Base-by-base conservation (phyloP, 2,113 vertebrate species). In the Megaleporinus macrocephalus region DNA sequence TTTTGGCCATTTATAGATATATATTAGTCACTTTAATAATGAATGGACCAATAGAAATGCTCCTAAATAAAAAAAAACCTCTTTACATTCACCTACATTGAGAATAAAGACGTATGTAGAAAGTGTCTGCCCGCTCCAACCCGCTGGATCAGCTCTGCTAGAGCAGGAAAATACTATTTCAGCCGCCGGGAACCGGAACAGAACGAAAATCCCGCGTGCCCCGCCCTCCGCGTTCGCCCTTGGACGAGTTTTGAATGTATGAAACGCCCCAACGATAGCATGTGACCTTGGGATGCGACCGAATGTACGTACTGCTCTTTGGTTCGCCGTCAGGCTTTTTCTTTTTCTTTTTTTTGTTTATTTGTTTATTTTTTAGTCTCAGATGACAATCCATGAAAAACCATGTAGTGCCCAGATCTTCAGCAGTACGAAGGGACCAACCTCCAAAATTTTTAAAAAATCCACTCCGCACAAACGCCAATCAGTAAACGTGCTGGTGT, bases 181-280 rank as follows among this genome's bases (percentile, higher is more conserved):
- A 51, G 49, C 14, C 18, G 16, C 13, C 22, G 1, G 57, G 24
- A 61, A 61, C 36, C 63, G 26, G 11, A 49, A 65, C 20, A 14
- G 47, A 65, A 51, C 36, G 33, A 68, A n/a, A 4, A 33, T 41
- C 51, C 13, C 36, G 24, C 51, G 30, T 18, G 62, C 14, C 55
- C 66, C 76, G 18, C 51, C 53, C 16, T 78, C 18, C 24, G 10
- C 91, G 27, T 44, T 49, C 69, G 84, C 36, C 82, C 74, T 82
- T 27, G 83, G 85, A 83, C 81, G 83, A 76, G 72, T 92, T 70
- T 89, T 93, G 93, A 94, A 93, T 94, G 94, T 93, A 94, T 88
- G 27, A 36, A 36, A n/a, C n/a, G 87, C 92, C 91, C 87, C 81
- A 12, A 26, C 76, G 79, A 80, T 75, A 89, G 91, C 92, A 92